Evolutionary conservation across 2,797 vertebrate species (phyloP).

Genomic region (Manis pentadactyla): DNA sequence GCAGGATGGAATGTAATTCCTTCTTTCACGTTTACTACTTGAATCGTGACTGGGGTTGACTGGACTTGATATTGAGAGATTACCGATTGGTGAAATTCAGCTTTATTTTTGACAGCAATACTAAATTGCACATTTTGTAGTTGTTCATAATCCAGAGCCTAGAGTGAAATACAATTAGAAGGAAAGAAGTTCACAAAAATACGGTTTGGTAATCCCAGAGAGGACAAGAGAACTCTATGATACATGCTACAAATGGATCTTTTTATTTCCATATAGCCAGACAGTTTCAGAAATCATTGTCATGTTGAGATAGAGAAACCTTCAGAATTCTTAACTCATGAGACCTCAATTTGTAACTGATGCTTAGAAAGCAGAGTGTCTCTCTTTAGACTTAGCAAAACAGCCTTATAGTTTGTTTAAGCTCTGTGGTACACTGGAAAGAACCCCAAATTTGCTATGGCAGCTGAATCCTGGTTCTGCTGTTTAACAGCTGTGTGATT

Average conservation of each 20-base stretch:
- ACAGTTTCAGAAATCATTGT: neutral
- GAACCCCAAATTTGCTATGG: neutral
- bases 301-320: neutral
- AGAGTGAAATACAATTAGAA: constrained; percentile 73
- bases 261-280: neutral
- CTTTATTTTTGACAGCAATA: constrained; percentile 90
- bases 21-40: constrained; percentile 90
- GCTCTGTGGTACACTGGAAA: neutral
- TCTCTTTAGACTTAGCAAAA: neutral
- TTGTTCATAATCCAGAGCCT: constrained; percentile 92
- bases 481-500: neutral
- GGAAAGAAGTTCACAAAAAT: constrained; percentile 42
- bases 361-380: neutral
- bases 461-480: neutral
- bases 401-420: neutral
- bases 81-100: constrained; percentile 83
- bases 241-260: neutral
- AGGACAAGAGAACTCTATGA: neutral
- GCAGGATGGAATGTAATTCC: constrained; percentile 90
- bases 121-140: constrained; percentile 87
- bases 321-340: neutral
- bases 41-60: constrained; percentile 88
- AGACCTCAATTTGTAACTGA: neutral
- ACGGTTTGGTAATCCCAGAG: neutral
- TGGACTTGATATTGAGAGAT: constrained; percentile 69